Conservation (phyloP, 2,888 invertebrate genomes). For the Orchestes rusci region DNA sequence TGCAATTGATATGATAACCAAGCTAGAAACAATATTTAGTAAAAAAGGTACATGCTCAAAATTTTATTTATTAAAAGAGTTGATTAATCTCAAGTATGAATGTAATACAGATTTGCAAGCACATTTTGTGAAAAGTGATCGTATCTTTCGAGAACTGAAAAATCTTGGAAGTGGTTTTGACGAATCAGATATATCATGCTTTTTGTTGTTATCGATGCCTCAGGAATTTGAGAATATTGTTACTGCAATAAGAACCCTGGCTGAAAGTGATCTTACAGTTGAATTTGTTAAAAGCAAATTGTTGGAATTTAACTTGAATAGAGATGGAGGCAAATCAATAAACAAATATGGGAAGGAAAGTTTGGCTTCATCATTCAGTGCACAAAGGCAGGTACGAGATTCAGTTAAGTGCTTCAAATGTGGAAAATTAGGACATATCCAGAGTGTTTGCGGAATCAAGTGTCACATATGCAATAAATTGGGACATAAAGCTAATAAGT, state of each 20-base stretch:
- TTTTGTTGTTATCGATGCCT: slow-evolving; percentile 23
- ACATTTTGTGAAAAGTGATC: slow-evolving; percentile 10
- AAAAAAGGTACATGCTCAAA: slow-evolving; percentile 4
- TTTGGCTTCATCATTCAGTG: no score
- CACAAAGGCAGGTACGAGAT: no score
- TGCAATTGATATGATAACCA: slow-evolving; percentile 20
- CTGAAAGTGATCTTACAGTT: slow-evolving; percentile 16
- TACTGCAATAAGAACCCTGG: slow-evolving; percentile 22
- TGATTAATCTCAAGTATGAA: background rate
- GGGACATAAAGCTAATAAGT: slow-evolving; percentile 2
- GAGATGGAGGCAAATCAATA: no score
- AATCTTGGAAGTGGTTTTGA: background rate
- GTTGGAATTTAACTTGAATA: slow-evolving; percentile 6
- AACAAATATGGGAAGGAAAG: no score
- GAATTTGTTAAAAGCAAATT: slow-evolving; percentile 19
- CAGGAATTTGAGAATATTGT: slow-evolving; percentile 22
- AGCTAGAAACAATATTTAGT: slow-evolving; percentile 13
- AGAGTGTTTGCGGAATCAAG: no score
- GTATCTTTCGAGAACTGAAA: slow-evolving; percentile 22
- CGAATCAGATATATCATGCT: slow-evolving; percentile 15
- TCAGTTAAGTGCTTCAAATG: slow-evolving; percentile 20
- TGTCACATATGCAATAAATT: background rate
- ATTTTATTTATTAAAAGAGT: slow-evolving; percentile 7
- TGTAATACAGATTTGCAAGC: background rate
- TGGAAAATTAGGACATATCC: slow-evolving; percentile 22